Evolutionary conservation across 2,113 vertebrate genomes (phyloP), one percentile per base, ranked within the genome.

Genomic region (Athene noctua): DNA sequence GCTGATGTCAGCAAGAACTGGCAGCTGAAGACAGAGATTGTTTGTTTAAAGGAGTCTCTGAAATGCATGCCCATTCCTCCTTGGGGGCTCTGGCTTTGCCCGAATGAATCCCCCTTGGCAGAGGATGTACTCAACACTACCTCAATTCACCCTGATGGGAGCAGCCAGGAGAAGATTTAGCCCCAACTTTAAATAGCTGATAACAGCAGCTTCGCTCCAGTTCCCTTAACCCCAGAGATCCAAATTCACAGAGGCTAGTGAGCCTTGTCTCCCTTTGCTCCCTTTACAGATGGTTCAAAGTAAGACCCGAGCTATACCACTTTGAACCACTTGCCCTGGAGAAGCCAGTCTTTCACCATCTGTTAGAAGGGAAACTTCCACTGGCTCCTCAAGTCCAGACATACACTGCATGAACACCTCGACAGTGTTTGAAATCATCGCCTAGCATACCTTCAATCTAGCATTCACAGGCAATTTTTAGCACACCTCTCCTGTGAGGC

Each of bases 1-100:
- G 80, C 92, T 88, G 74, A 87, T 81, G 70, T 94, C 94, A 93
- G 94, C 88, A 91, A 92, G 67, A 94, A 90, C 42, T 80, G 82
- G 55, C 82, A 92, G 90, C 84, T 62, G 66, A 79, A 91, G 27
- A 36, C 44, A 82, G 78, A 80, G 34, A 66, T 75, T 79, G 42
- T 36, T 92, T 91, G 40, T 78, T 84, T 79, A 86, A 92, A 81
- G 59, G 25, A 81, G 27, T 57, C 88, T 92, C n/a, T 83, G 42
- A 59, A 80, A 42, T 19, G 29, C 22, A 51, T 34, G 58, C 32
- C 10, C 9, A 5, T 65, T 85, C 40, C 38, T 86, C 36, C 44
- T 36, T 10, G 3, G 18, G 36, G 42, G 26, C n/a, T 54, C 44
- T 70, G 51, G 21, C 32, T 94, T 79, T 68, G 59, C 38, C 42